Percentiles rank a stretch among this genome's conserved stretches.
Conservation (phyloP, 2,797 vertebrate species). For the Acropternis orthonyx region DNA sequence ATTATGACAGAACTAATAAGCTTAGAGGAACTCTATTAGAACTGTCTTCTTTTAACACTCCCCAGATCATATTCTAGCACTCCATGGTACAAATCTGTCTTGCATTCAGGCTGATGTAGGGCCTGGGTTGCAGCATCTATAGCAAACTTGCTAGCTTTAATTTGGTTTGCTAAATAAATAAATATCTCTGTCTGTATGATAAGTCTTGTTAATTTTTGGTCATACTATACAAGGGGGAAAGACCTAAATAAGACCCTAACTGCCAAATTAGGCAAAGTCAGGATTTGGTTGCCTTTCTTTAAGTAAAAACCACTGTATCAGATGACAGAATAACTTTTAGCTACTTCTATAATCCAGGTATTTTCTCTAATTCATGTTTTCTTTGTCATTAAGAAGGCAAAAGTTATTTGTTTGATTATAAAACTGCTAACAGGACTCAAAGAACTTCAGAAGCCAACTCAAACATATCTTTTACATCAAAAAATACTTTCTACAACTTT, state of each 20-base stretch:
- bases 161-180: not conserved
- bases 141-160: not conserved
- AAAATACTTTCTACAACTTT: not conserved
- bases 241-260: not conserved
- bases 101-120: not conserved
- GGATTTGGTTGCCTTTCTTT: not conserved
- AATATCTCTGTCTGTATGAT: not conserved
- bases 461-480: not conserved
- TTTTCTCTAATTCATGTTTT: not conserved
- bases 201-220: not conserved
- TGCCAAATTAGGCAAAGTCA: not conserved
- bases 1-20: not conserved
- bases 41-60: not conserved
- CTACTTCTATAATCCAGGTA: not conserved
- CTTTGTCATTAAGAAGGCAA: not conserved
- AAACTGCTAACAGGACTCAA: not conserved
- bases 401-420: not conserved
- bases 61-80: not conserved
- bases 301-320: not conserved
- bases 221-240: not conserved
- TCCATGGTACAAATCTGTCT: not conserved
- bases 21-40: not conserved
- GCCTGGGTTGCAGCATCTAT: accelerated
- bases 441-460: not conserved
- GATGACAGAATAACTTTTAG: not conserved